phyloP scores from a whole-genome alignment of 2,113 vertebrate species.

The Falco punctatus region DNA sequence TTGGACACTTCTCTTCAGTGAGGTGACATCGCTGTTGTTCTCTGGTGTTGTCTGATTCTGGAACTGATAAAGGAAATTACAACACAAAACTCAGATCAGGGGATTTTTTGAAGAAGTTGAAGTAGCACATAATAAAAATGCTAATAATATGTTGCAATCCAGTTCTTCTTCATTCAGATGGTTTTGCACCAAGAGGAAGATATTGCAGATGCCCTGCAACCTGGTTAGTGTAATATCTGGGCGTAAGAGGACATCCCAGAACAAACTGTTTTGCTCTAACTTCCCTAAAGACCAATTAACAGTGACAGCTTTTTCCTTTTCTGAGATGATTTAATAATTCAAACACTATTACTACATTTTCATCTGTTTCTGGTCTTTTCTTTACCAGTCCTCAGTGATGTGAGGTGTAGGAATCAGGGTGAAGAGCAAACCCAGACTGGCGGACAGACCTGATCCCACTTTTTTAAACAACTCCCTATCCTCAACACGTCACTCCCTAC shows the following conservation, averaged over 20 bases:
- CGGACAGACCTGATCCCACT: neutral
- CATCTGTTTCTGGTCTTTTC: neutral
- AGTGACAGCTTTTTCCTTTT: constrained; percentile 36
- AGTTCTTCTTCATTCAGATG: constrained; percentile 42
- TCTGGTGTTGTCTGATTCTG: neutral
- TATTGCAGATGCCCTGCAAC: constrained; percentile 45
- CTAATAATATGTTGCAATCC: constrained; percentile 32
- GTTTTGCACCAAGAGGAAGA: constrained; percentile 42
- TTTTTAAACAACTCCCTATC: neutral
- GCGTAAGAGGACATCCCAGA: constrained; percentile 59
- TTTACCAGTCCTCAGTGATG: neutral
- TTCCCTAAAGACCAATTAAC: constrained; percentile 57
- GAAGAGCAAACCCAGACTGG: neutral
- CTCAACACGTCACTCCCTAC: neutral
- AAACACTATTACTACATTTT: constrained; percentile 27
- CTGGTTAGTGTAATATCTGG: constrained; percentile 54
- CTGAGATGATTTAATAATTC: constrained; percentile 59
- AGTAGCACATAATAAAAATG: constrained; percentile 45
- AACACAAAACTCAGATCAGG: neutral
- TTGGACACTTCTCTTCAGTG: neutral
- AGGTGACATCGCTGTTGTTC: neutral
- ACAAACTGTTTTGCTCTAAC: constrained; percentile 58
- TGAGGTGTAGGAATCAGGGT: neutral
- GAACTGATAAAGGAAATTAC: constrained; percentile 34
- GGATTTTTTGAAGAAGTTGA: constrained; percentile 23